Percentiles rank a stretch among this genome's conserved stretches.
These are phyloP conservation scores for Pomatostomus ruficeps DNA, from an alignment of 2,113 vertebrate species.

Conservation along the genomic window DNA sequence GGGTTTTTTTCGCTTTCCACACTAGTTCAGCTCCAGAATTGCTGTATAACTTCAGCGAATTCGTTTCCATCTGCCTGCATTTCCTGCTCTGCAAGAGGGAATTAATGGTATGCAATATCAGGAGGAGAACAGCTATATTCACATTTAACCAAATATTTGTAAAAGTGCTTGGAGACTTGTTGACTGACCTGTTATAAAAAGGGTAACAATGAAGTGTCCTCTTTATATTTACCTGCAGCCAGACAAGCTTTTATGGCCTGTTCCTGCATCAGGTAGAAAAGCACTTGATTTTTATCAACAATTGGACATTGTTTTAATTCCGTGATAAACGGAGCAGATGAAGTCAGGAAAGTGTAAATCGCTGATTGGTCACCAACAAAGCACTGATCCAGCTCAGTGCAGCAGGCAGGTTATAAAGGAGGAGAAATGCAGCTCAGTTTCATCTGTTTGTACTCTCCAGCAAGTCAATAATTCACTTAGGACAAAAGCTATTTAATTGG, in stretches of 20 bases:
- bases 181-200: background rate
- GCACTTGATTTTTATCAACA: conserved; percentile 35
- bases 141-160: conserved; percentile 9
- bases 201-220: background rate
- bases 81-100: background rate
- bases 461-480: background rate
- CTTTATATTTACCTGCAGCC: background rate
- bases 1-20: background rate
- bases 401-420: background rate
- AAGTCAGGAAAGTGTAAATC: conserved; percentile 12
- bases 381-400: background rate
- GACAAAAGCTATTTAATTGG: background rate
- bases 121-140: background rate
- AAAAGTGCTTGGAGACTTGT: background rate
- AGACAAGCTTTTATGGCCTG: background rate
- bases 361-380: background rate
- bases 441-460: background rate
- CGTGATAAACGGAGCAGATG: background rate
- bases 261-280: background rate
- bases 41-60: background rate
- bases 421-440: background rate
- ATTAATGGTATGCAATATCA: background rate
- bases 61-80: background rate
- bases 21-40: background rate
- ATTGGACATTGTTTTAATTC: conserved; percentile 32